Evolutionary conservation across 2,113 vertebrate species (phyloP).

Genomic region (Barnardius zonarius): DNA sequence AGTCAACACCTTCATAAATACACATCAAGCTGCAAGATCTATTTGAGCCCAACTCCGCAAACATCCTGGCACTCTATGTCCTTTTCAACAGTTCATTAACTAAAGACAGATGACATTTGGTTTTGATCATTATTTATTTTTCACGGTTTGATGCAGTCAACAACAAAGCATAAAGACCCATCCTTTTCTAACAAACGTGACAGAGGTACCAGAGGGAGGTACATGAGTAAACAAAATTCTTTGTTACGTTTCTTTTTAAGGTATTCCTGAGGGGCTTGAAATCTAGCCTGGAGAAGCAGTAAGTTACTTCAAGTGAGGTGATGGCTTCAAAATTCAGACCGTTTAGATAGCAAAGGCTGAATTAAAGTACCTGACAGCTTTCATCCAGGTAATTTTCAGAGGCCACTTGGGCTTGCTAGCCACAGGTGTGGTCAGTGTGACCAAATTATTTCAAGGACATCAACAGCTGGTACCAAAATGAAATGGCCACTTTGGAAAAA

Average conservation of each 20-base stretch:
- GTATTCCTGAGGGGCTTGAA: neutral
- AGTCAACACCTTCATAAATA: conserved; percentile 52
- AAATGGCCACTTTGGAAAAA: neutral
- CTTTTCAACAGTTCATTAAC: conserved; percentile 64
- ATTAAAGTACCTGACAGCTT: neutral
- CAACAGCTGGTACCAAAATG: neutral
- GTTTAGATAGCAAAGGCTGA: neutral
- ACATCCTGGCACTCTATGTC: conserved; percentile 49
- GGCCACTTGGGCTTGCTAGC: neutral
- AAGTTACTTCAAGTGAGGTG: neutral
- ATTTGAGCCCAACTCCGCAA: conserved; percentile 29
- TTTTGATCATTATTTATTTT: conserved; percentile 66
- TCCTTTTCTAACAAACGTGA: conserved; percentile 8
- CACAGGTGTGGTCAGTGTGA: neutral
- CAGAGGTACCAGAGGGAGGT: neutral
- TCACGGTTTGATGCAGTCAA: conserved; percentile 43
- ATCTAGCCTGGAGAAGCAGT: neutral
- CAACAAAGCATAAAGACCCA: conserved; percentile 2
- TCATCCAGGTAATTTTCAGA: neutral
- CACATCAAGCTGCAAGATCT: conserved; percentile 5
- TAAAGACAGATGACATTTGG: conserved; percentile 66
- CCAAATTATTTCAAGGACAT: neutral
- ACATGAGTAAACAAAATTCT: neutral
- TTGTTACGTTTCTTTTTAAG: neutral
- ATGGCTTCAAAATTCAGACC: neutral